Conservation (phyloP, 1,140 invertebrate species). For the Eriosoma lanigerum region DNA sequence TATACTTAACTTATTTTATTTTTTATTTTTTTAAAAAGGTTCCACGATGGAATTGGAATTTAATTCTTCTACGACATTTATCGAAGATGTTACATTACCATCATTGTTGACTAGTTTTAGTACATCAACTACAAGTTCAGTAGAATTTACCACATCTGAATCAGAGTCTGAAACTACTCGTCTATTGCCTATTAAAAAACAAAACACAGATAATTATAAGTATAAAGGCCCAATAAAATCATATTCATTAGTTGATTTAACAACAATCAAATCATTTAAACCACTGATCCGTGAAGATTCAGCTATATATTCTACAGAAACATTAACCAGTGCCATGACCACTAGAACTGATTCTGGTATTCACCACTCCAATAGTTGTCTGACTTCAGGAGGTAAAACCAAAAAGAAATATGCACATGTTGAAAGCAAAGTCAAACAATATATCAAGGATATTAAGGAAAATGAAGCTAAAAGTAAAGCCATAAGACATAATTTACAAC, state of each 20-base stretch:
- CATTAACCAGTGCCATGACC: conserved; percentile 47
- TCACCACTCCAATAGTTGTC: conserved; percentile 24
- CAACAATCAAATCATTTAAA: conserved; percentile 45
- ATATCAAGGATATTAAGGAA: conserved; percentile 52
- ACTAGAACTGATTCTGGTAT: conserved; percentile 39
- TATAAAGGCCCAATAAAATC: conserved; percentile 42
- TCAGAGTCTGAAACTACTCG: conserved; percentile 43
- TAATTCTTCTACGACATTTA: conserved; percentile 12
- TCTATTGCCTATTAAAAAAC: neutral
- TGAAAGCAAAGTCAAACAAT: conserved; percentile 52
- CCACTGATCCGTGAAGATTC: conserved; percentile 45
- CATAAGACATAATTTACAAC: conserved; percentile 36
- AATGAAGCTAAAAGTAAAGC: conserved; percentile 52
- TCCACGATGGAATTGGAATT: conserved; percentile 39
- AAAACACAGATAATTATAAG: conserved; percentile 16
- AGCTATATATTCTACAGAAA: conserved; percentile 50
- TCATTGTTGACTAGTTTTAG: conserved; percentile 48
- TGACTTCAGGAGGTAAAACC: conserved; percentile 6
- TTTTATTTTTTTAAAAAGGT: conserved; percentile 1
- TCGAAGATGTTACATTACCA: conserved; percentile 47
- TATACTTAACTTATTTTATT: no score
- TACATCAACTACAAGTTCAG: conserved; percentile 39
- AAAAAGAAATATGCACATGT: conserved; percentile 53
- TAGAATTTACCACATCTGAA: conserved; percentile 44
- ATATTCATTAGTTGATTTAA: conserved; percentile 47